A percentile compares a stretch with the other conserved stretches of the same genome.
Conservation (phyloP, 2,797 vertebrate species). For the Artibeus jamaicensis region DNA sequence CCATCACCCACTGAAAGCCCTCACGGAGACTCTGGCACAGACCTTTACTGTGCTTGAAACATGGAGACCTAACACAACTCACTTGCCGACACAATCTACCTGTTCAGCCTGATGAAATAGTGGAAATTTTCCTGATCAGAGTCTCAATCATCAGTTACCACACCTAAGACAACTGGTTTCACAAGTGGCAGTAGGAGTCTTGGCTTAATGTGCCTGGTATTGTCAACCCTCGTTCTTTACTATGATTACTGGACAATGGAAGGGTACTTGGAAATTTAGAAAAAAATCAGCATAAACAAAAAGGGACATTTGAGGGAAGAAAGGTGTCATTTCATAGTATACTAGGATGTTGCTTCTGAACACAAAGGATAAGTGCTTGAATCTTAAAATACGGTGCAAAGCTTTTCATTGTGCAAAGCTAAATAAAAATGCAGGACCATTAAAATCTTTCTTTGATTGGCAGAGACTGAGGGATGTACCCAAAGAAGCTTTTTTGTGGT, state of each 20-base stretch:
- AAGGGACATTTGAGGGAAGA: background rate
- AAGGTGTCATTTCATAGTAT: background rate
- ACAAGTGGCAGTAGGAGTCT: conserved; percentile 32
- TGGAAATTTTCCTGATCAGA: conserved; percentile 70
- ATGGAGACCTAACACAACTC: conserved; percentile 28
- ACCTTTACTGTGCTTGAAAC: background rate
- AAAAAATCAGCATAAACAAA: background rate
- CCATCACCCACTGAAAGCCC: background rate
- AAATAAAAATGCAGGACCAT: conserved; percentile 10
- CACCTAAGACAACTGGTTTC: conserved; percentile 62
- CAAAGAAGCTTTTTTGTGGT: background rate
- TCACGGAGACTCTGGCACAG: background rate
- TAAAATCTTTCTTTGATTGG: background rate
- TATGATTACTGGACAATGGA: background rate
- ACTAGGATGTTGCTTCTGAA: background rate
- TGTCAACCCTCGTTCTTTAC: conserved; percentile 39
- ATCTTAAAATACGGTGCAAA: background rate
- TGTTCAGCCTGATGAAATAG: conserved; percentile 69
- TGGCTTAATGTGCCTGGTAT: conserved; percentile 42
- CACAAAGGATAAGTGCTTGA: background rate
- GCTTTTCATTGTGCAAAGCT: background rate
- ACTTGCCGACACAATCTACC: conserved; percentile 25
- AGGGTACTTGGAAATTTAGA: background rate
- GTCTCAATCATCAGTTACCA: conserved; percentile 57
- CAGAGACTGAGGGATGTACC: background rate